Evolutionary conservation across 1,140 invertebrate genomes (phyloP), one percentile per base, ranked within the genome.

Genomic region (Vanessa atalanta): DNA sequence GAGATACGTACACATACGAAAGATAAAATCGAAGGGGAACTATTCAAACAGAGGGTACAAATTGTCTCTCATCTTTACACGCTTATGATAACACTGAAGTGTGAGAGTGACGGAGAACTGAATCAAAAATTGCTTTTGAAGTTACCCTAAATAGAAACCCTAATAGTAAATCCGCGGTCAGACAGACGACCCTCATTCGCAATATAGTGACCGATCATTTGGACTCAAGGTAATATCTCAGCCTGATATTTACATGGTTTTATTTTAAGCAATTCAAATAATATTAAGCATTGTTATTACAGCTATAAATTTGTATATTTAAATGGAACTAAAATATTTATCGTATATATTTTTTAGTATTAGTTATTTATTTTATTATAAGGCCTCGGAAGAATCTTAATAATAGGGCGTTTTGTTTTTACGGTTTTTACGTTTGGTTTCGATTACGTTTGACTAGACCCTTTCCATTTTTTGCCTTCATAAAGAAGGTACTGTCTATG

Each of bases 81-180:
- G 47, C 47, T 51, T 37, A 47, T 13, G 23, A 31, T 73, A 68
- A 63, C 12, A 15, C 37, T 53, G 8, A 67, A n/a, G 72, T 51
- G n/a, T 23, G 57, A 73, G 66, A 67, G 48, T 26, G 72, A 73
- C 43, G 16, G 55, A 67, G 48, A 9, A 16, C 50, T n/a, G 47
- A 70, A 70, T 70, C 57, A 50, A 70, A 70, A 70, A 70, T 50
- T 14, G 14, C 61, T 70, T 63, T 70, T 68, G 16, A 70, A 47
- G 20, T 48, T 63, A 70, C 57, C 68, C 68, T 70, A 66, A 66
- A 72, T 65, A 72, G 70, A 65, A 72, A 37, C 70, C 70, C 26
- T 65, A 65, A 53, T 65, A 65, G 63, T 72, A 43, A 72, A 63
- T 60, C 23, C 63, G 69, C 60, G 64, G 37, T 72, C 70, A 65